Percentiles rank a stretch among this genome's conserved stretches.
Evolutionary conservation across 2,113 vertebrate species (phyloP).

Genomic region (Macrotus californicus): DNA sequence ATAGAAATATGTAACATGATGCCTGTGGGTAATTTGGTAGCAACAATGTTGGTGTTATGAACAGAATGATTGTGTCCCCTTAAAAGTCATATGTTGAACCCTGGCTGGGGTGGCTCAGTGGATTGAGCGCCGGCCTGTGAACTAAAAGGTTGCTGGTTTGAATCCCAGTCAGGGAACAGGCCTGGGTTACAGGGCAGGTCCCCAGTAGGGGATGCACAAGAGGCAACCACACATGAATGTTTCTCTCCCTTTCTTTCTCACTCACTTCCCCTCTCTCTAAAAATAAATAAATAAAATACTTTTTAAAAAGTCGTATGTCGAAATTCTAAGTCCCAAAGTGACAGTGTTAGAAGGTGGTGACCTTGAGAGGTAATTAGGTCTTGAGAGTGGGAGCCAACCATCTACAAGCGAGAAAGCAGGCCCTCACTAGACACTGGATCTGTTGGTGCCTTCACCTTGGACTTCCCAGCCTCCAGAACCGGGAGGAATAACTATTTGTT

Average conservation of each 20-base stretch:
- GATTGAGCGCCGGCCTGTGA: too few relatives aligned
- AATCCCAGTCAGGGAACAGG: too few relatives aligned
- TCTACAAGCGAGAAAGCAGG: neutral
- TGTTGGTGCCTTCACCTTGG: neutral
- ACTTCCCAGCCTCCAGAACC: neutral
- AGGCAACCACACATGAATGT: too few relatives aligned
- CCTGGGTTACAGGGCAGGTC: too few relatives aligned
- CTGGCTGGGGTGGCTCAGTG: too few relatives aligned
- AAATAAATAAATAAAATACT: too few relatives aligned
- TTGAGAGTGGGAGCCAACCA: neutral
- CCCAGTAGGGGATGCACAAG: too few relatives aligned
- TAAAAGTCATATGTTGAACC: neutral
- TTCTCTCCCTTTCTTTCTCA: too few relatives aligned
- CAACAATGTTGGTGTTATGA: neutral
- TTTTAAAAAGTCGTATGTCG: neutral
- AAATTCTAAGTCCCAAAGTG: neutral
- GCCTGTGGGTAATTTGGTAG: neutral
- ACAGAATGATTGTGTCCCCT: neutral
- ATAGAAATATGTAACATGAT: neutral
- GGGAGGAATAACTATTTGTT: neutral
- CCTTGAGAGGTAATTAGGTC: neutral
- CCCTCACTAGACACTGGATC: neutral
- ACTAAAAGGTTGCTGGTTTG: too few relatives aligned
- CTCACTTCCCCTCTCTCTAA: too few relatives aligned
- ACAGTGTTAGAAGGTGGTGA: neutral